Evolutionary conservation across 1,140 invertebrate genomes (phyloP).

Genomic region (Ganaspis sp.): DNA sequence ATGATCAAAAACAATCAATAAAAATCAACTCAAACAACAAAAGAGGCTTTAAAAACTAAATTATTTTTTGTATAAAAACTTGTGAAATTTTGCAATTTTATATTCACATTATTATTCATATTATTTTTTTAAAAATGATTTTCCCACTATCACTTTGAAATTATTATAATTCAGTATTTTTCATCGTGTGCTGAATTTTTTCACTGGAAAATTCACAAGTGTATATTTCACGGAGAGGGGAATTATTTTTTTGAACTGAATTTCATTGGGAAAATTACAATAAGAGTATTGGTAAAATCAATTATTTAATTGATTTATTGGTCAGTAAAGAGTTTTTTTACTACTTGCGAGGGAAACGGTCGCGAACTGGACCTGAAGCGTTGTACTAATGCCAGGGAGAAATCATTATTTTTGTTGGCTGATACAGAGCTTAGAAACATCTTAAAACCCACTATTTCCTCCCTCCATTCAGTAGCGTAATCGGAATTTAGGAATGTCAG

Average conservation of each 20-base stretch:
- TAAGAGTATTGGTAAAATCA: too few relatives aligned
- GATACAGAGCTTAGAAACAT: slow-evolving; percentile 8
- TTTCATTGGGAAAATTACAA: neutral
- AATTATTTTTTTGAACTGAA: neutral
- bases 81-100: too few relatives aligned
- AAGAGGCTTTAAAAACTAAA: too few relatives aligned
- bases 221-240: too few relatives aligned
- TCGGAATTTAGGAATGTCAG: slow-evolving; percentile 16
- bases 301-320: too few relatives aligned
- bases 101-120: too few relatives aligned
- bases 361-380: neutral
- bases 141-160: neutral
- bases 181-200: neutral
- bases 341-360: neutral
- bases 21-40: too few relatives aligned
- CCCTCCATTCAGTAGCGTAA: slow-evolving; percentile 9
- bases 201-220: slow-evolving; percentile 17
- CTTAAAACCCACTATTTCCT: neutral
- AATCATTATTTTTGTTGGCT: slow-evolving; percentile 42
- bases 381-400: slow-evolving; percentile 32
- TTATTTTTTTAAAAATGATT: too few relatives aligned
- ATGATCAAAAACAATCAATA: neutral
- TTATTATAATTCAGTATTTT: neutral
- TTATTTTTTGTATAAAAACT: too few relatives aligned
- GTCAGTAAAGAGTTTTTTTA: too few relatives aligned